Conservation (phyloP, 2,113 vertebrate genomes). For the Callocephalon fimbriatum region DNA sequence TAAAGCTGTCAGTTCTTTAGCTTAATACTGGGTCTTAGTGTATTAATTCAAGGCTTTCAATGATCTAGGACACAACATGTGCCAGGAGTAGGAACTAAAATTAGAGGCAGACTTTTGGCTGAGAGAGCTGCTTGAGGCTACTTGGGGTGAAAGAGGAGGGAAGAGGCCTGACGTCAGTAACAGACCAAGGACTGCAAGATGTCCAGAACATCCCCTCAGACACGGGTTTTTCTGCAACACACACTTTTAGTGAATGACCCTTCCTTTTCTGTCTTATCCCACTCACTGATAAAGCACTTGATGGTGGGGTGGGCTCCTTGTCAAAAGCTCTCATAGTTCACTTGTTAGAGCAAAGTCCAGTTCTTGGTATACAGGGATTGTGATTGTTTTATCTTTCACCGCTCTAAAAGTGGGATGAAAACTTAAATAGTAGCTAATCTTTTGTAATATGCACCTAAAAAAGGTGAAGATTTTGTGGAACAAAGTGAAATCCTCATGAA, state of each 20-base stretch:
- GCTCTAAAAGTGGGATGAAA: background rate
- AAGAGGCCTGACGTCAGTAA: background rate
- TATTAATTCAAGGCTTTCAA: conserved; percentile 70
- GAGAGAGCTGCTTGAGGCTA: conserved; percentile 59
- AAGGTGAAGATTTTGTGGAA: background rate
- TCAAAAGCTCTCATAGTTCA: background rate
- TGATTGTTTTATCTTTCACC: background rate
- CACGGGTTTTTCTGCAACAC: background rate
- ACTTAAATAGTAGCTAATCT: background rate
- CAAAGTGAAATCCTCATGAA: background rate
- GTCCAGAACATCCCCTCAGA: background rate
- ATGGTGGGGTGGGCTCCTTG: background rate
- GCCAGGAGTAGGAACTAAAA: conserved; percentile 72
- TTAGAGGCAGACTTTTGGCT: conserved; percentile 73
- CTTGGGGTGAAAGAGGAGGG: conserved; percentile 35
- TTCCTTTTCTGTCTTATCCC: background rate
- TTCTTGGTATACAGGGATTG: background rate
- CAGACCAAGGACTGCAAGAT: background rate
- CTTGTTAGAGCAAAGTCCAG: background rate
- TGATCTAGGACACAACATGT: conserved; percentile 71
- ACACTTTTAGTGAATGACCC: background rate
- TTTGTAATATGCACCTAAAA: background rate
- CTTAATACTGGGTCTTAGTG: conserved; percentile 69
- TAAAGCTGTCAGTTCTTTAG: conserved; percentile 66
- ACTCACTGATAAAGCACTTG: background rate